phyloP scores from a whole-genome alignment of 2,797 vertebrate genomes.

The Sebastiscus albofasciatus region DNA sequence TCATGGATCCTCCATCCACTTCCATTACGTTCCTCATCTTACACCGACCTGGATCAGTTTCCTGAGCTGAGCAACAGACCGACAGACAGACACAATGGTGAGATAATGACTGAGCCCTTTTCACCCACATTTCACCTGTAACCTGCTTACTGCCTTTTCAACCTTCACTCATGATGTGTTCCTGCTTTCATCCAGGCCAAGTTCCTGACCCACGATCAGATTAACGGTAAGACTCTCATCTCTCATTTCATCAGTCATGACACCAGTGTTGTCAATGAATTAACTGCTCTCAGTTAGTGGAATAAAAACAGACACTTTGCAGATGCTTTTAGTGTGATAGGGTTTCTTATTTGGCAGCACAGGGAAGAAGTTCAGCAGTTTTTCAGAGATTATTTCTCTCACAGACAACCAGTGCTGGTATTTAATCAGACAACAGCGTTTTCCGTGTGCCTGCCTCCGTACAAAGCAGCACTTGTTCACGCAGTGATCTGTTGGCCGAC shows the following conservation, averaged over 20 bases:
- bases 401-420: background rate
- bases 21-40: conserved; percentile 56
- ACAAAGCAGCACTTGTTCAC: conserved; percentile 36
- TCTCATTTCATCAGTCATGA: no score
- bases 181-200: conserved; percentile 82
- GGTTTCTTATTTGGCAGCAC: no score
- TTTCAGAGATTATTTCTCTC: background rate
- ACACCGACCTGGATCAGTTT: conserved; percentile 56
- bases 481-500: background rate
- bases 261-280: no score
- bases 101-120: background rate
- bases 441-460: background rate
- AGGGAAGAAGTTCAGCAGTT: background rate
- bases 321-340: background rate
- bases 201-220: conserved; percentile 92
- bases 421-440: background rate
- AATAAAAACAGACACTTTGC: background rate
- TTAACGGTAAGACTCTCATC: conserved; percentile 83
- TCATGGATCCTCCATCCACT: conserved; percentile 9
- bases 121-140: background rate
- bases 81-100: conserved; percentile 39
- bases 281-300: no score
- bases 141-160: background rate
- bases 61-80: background rate
- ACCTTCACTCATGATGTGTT: background rate